Conservation (phyloP, 2,797 vertebrate species). For the Cynodonichthys magdalenae region DNA sequence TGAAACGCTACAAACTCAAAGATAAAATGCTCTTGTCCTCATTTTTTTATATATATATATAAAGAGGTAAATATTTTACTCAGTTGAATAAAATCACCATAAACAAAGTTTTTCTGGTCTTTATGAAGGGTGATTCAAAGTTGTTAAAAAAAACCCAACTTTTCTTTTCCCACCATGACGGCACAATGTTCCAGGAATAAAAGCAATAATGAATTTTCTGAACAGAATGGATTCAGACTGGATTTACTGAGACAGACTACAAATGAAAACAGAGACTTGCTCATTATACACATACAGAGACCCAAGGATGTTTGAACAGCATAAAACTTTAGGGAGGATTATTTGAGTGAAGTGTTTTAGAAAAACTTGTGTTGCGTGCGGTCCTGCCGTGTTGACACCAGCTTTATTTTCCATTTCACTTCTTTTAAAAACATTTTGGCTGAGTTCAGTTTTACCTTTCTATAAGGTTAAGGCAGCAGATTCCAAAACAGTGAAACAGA, state of each 20-base stretch:
- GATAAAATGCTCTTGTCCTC: slow-evolving; percentile 18
- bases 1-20: slow-evolving; percentile 8
- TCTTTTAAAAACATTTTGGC: slow-evolving; percentile 8
- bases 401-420: slow-evolving; percentile 26
- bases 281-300: slow-evolving; percentile 8
- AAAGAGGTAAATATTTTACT: slow-evolving; percentile 16
- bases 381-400: slow-evolving; percentile 49
- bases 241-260: slow-evolving; percentile 44
- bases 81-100: slow-evolving; percentile 16
- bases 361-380: slow-evolving; percentile 40
- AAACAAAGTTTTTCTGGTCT: slow-evolving; percentile 12
- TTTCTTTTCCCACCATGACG: slow-evolving; percentile 32
- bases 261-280: slow-evolving; percentile 22
- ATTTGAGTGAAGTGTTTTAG: slow-evolving; percentile 37
- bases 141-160: slow-evolving; percentile 34
- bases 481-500: slow-evolving; percentile 4
- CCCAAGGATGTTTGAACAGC: slow-evolving; percentile 13
- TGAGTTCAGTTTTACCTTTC: not conserved
- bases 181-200: slow-evolving; percentile 44
- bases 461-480: not conserved
- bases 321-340: slow-evolving; percentile 49
- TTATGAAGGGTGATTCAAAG: slow-evolving; percentile 16
- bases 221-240: slow-evolving; percentile 58
- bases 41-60: slow-evolving; percentile 16
- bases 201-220: slow-evolving; percentile 64